A percentile compares a stretch with the other conserved stretches of the same genome.
phyloP scores from a whole-genome alignment of 2,113 vertebrate species.

The Oostethus manadensis region DNA sequence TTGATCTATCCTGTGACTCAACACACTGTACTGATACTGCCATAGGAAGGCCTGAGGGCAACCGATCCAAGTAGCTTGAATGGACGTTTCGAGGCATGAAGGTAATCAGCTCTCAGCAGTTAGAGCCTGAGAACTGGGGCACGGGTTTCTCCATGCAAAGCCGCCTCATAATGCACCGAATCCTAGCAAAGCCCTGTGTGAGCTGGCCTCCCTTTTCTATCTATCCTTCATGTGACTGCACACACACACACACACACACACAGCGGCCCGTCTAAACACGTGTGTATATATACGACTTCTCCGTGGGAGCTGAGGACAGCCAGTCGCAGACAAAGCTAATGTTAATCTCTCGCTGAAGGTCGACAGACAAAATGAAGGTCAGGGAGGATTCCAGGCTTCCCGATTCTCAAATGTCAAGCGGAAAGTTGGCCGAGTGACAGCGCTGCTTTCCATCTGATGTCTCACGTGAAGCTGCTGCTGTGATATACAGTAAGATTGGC shows the following conservation, averaged over 20 bases:
- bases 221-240: slow-evolving; percentile 47
- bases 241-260: too few relatives aligned
- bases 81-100: neutral
- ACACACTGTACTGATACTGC: neutral
- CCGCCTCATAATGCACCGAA: slow-evolving; percentile 51
- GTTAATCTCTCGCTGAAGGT: slow-evolving; percentile 60
- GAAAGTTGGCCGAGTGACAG: slow-evolving; percentile 39
- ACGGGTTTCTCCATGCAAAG: slow-evolving; percentile 48
- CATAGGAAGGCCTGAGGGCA: neutral
- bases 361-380: slow-evolving; percentile 12
- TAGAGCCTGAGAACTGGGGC: slow-evolving; percentile 58
- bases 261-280: slow-evolving; percentile 19
- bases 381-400: slow-evolving; percentile 20
- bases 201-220: slow-evolving; percentile 30
- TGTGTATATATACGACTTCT: neutral
- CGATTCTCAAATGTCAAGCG: slow-evolving; percentile 57
- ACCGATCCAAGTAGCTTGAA: neutral
- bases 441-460: slow-evolving; percentile 12
- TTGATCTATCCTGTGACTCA: neutral
- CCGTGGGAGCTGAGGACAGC: slow-evolving; percentile 39
- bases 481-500: slow-evolving; percentile 1
- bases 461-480: slow-evolving; percentile 4
- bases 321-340: slow-evolving; percentile 51
- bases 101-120: slow-evolving; percentile 21
- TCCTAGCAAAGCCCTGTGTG: slow-evolving; percentile 54